Evolutionary conservation across 2,888 invertebrate genomes (phyloP).

Genomic region (Sympetrum striolatum): DNA sequence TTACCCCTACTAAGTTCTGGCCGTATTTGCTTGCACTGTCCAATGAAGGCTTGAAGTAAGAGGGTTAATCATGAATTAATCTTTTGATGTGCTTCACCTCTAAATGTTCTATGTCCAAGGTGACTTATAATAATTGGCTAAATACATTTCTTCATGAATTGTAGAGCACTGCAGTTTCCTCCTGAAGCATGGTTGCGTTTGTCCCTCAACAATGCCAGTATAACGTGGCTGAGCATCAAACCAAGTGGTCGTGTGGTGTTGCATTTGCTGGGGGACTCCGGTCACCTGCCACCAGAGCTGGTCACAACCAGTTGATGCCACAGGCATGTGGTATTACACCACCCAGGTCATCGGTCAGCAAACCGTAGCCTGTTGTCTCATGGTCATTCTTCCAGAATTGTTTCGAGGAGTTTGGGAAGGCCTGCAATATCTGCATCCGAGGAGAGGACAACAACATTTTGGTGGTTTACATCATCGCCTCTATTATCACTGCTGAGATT

Average conservation of each 20-base stretch:
- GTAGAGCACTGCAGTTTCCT: slow-evolving; percentile 92
- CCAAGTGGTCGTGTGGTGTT: slow-evolving; percentile 88
- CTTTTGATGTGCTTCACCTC: no score
- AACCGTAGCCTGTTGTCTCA: neutral
- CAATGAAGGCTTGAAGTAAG: neutral
- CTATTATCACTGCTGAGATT: neutral
- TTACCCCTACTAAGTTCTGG: no score
- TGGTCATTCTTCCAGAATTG: neutral
- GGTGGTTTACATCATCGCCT: neutral
- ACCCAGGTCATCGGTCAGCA: neutral
- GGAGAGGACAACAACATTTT: neutral
- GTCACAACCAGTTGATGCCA: slow-evolving; percentile 58
- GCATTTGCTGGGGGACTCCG: slow-evolving; percentile 83
- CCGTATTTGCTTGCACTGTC: no score
- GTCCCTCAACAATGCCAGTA: slow-evolving; percentile 88
- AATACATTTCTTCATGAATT: slow-evolving; percentile 54
- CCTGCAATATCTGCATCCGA: neutral
- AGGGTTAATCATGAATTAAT: neutral
- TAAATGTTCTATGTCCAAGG: no score
- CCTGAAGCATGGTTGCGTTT: slow-evolving; percentile 97
- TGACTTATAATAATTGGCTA: neutral
- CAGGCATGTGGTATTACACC: slow-evolving; percentile 19
- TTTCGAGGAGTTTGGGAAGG: neutral
- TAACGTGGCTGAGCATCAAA: slow-evolving; percentile 88
- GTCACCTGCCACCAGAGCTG: slow-evolving; percentile 82